These are phyloP conservation scores for Fabriciana adippe DNA, from an alignment of 2,888 invertebrate genomes.

Conservation along the genomic window DNA sequence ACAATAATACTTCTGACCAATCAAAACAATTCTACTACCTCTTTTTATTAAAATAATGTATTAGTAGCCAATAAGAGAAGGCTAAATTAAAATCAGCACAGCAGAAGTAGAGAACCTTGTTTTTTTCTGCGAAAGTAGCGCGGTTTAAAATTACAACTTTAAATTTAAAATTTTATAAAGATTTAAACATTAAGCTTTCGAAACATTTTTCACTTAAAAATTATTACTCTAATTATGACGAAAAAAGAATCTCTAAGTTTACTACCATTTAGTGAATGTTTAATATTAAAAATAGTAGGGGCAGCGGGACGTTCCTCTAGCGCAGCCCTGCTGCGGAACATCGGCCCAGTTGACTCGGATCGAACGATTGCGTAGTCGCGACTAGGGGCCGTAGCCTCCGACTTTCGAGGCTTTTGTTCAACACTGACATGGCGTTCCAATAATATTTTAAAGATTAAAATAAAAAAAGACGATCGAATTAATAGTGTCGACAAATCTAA, in stretches of 20 bases:
- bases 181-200: slow-evolving; percentile 1
- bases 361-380: slow-evolving; percentile 77
- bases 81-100: slow-evolving; percentile 6
- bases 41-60: neutral
- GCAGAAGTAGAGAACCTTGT: slow-evolving; percentile 27
- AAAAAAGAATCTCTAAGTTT: neutral
- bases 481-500: slow-evolving; percentile 28
- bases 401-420: slow-evolving; percentile 46
- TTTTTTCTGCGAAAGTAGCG: slow-evolving; percentile 64
- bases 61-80: slow-evolving; percentile 21
- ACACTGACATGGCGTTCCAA: slow-evolving; percentile 47
- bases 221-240: neutral
- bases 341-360: slow-evolving; percentile 77
- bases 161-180: slow-evolving; percentile 49
- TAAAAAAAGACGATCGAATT: slow-evolving; percentile 30
- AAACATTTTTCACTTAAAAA: neutral
- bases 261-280: slow-evolving; percentile 6
- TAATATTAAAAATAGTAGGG: slow-evolving; percentile 13
- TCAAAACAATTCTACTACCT: slow-evolving; percentile 9
- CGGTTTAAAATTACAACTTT: slow-evolving; percentile 46
- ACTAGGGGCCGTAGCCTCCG: slow-evolving; percentile 57
- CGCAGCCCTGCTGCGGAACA: slow-evolving; percentile 75
- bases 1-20: slow-evolving; percentile 31
- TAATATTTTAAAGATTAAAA: slow-evolving; percentile 37
- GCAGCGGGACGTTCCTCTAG: slow-evolving; percentile 66